These are phyloP conservation scores for Calephelis perditalis DNA, from an alignment of 2,888 invertebrate genomes.

Conservation along the genomic window DNA sequence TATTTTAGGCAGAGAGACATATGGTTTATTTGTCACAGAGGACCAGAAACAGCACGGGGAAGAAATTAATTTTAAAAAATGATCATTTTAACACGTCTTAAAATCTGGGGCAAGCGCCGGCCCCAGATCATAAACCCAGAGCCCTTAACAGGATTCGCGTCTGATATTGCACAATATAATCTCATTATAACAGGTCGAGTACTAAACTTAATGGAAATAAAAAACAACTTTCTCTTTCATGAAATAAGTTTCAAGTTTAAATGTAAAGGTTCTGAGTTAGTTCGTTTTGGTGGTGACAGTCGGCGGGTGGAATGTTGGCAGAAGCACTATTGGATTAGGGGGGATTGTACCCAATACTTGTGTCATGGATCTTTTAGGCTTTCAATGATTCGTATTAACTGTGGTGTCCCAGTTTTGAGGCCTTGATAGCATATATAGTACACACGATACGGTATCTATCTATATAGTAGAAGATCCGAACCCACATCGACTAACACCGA, in stretches of 20 bases:
- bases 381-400: background rate
- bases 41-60: no score
- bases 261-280: background rate
- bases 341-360: constrained; percentile 4
- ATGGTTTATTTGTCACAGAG: no score
- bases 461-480: no score
- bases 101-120: constrained; percentile 1
- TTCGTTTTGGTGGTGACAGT: background rate
- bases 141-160: constrained; percentile 8
- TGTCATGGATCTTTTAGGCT: background rate
- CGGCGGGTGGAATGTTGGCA: constrained; percentile 5
- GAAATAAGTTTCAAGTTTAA: constrained; percentile 16
- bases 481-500: no score
- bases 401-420: no score
- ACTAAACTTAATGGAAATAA: background rate
- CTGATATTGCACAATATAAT: constrained; percentile 5
- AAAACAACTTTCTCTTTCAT: constrained; percentile 2
- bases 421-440: no score
- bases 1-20: no score
- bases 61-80: background rate
- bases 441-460: no score
- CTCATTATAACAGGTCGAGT: background rate
- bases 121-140: background rate
- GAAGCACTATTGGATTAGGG: constrained; percentile 13
- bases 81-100: background rate